Conservation (phyloP, 2,888 invertebrate genomes). For the Platypus cylindrus region DNA sequence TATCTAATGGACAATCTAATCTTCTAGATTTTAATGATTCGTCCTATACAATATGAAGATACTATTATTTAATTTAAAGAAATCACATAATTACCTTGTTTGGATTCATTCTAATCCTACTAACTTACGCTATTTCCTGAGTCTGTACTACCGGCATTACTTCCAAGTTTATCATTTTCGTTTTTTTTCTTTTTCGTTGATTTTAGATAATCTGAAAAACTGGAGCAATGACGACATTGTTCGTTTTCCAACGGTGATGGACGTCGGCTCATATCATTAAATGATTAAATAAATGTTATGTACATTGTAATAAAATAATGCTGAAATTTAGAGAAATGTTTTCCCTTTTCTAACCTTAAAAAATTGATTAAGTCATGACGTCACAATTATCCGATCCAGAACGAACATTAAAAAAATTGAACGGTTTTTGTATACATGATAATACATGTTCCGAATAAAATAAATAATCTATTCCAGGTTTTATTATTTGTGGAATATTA, state of each 20-base stretch:
- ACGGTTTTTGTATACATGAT: no score
- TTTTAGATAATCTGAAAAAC: conserved; percentile 34
- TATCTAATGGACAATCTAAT: conserved; percentile 63
- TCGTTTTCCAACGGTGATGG: conserved; percentile 32
- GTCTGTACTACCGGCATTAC: conserved; percentile 1
- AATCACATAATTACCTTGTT: no score
- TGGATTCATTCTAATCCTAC: no score
- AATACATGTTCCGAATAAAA: no score
- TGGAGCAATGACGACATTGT: conserved; percentile 33
- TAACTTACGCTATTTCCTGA: conserved; percentile 5
- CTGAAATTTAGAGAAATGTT: conserved; percentile 9
- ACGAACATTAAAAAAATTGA: no score
- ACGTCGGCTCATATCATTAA: conserved; percentile 28
- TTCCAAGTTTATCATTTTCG: conserved; percentile 13
- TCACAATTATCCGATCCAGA: no score
- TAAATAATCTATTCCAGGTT: no score
- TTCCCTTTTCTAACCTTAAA: conserved; percentile 5
- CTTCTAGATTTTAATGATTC: conserved; percentile 17
- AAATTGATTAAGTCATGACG: no score
- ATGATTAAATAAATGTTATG: no score
- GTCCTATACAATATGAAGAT: conserved; percentile 3
- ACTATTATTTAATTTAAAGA: no score
- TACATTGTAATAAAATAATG: conserved; percentile 8
- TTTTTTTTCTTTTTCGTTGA: conserved; percentile 24
- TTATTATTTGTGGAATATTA: no score